Conservation (phyloP, 2,888 invertebrate genomes). For the Fragum sueziense region DNA sequence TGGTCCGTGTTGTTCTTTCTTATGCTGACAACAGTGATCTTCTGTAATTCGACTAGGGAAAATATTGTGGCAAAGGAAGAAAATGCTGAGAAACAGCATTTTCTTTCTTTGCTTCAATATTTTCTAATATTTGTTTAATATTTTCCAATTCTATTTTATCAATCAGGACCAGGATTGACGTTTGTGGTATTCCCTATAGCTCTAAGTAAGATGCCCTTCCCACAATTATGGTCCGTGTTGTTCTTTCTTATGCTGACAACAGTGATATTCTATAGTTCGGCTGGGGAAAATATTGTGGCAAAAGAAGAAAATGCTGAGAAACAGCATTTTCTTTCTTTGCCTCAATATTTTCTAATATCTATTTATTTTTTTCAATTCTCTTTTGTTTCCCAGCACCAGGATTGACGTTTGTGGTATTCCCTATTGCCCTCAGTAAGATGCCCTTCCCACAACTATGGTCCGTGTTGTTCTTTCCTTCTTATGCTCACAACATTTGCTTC, state of each 20-base stretch:
- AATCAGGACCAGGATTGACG: constrained; percentile 64
- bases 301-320: too few relatives aligned
- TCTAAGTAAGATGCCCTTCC: constrained; percentile 69
- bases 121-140: too few relatives aligned
- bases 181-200: constrained; percentile 70
- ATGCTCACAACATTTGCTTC: too few relatives aligned
- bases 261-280: constrained; percentile 28
- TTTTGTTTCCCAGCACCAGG: constrained; percentile 69
- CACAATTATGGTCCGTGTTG: constrained; percentile 86
- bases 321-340: too few relatives aligned
- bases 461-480: constrained; percentile 67
- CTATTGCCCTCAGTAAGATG: constrained; percentile 66
- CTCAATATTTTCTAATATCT: too few relatives aligned
- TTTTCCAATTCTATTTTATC: too few relatives aligned
- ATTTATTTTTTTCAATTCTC: too few relatives aligned
- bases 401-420: constrained; percentile 68
- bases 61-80: too few relatives aligned
- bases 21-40: constrained; percentile 63
- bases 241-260: constrained; percentile 71
- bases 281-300: too few relatives aligned
- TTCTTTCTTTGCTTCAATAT: too few relatives aligned
- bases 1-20: constrained; percentile 82
- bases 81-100: too few relatives aligned
- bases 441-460: constrained; percentile 86
- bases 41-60: too few relatives aligned